Percentiles rank a stretch among this genome's conserved stretches.
These are phyloP conservation scores for Lytechinus pictus DNA, from an alignment of 35 echinoderm and acorn worm species.

Conservation along the genomic window DNA sequence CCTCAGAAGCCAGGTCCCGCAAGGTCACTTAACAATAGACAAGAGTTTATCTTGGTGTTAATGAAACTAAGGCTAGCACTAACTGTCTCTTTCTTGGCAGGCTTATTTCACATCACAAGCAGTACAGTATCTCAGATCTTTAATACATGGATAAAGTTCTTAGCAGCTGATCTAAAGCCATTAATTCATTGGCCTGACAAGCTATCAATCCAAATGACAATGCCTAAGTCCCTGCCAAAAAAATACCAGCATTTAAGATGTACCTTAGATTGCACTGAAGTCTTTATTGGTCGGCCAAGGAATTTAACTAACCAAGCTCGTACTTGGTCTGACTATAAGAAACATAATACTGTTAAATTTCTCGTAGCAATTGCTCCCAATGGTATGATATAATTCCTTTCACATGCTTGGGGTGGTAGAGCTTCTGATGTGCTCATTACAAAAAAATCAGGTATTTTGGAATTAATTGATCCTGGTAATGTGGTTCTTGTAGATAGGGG, in stretches of 20 bases:
- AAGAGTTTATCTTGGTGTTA: background rate
- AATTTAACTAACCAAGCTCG: background rate
- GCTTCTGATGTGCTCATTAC: background rate
- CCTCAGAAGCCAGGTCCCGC: background rate
- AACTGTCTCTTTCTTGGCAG: background rate
- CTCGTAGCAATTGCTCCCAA: background rate
- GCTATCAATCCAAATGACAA: background rate
- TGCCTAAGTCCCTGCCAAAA: background rate
- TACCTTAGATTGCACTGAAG: background rate
- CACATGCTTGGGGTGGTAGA: background rate
- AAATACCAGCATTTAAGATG: background rate
- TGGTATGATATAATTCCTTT: background rate
- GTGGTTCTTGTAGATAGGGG: background rate
- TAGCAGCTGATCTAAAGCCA: background rate
- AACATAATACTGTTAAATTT: background rate
- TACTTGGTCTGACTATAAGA: background rate
- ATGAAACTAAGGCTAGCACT: background rate
- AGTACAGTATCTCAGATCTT: background rate
- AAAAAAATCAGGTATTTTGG: background rate
- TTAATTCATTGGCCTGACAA: background rate
- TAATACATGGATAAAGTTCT: background rate
- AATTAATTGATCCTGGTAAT: background rate
- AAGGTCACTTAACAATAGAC: background rate
- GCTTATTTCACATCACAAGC: background rate
- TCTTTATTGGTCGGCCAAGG: background rate